Evolutionary conservation across 2,888 invertebrate genomes (phyloP).

Genomic region (Orthonevra nobilis): DNA sequence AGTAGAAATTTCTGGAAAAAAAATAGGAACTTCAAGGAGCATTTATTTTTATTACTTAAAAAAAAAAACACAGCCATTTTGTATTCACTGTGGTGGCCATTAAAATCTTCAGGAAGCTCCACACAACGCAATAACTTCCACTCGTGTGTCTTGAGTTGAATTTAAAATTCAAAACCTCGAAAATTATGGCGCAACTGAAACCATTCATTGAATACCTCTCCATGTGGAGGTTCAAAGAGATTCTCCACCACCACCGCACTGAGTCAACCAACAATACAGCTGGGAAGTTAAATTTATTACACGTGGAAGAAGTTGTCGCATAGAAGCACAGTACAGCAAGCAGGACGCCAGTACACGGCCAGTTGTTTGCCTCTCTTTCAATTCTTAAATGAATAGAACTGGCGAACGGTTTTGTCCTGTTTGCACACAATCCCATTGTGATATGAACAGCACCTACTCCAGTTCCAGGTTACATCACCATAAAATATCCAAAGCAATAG

Average conservation of each 20-base stretch:
- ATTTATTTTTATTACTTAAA: too few relatives aligned
- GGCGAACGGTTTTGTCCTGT: constrained; percentile 62
- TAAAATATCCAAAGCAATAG: constrained; percentile 66
- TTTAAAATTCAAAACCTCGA: constrained; percentile 68
- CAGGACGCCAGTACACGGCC: too few relatives aligned
- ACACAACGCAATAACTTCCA: constrained; percentile 64
- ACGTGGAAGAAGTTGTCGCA: constrained; percentile 64
- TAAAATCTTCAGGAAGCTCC: constrained; percentile 67
- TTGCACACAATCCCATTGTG: constrained; percentile 66
- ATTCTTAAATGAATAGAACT: constrained; percentile 10
- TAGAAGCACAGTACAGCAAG: too few relatives aligned
- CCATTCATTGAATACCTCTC: constrained; percentile 70
- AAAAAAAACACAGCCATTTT: constrained; percentile 43
- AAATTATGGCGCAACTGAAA: constrained; percentile 68
- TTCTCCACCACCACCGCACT: constrained; percentile 19
- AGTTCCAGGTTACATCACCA: constrained; percentile 67
- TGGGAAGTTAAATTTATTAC: constrained; percentile 64
- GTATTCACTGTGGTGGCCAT: constrained; percentile 52
- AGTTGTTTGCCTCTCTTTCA: constrained; percentile 11
- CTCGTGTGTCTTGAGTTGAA: constrained; percentile 49
- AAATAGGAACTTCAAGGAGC: background rate
- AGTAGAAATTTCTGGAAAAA: too few relatives aligned
- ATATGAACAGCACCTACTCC: constrained; percentile 68
- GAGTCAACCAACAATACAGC: constrained; percentile 57
- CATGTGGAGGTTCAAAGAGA: constrained; percentile 56